These are phyloP conservation scores for Branchinecta lynchi DNA, from an alignment of 1,140 invertebrate genomes.

Conservation along the genomic window DNA sequence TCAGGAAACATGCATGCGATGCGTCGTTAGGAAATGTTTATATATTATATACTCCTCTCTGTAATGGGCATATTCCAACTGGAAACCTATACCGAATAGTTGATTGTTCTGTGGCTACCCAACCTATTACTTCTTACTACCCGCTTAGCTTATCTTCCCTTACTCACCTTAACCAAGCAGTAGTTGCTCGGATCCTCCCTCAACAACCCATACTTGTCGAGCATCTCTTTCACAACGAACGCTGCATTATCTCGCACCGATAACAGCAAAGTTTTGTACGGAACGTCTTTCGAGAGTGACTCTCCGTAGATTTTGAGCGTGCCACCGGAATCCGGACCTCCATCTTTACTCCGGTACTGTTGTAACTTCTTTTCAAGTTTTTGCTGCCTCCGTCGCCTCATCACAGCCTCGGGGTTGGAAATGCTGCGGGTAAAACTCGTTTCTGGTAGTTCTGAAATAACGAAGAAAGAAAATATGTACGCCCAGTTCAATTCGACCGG, in stretches of 20 bases:
- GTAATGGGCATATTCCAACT: neutral
- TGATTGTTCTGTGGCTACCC: too few relatives aligned
- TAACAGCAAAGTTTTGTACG: constrained; percentile 92
- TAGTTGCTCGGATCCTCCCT: constrained; percentile 74
- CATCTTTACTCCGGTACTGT: constrained; percentile 57
- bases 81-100: too few relatives aligned
- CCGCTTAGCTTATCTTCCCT: too few relatives aligned
- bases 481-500: too few relatives aligned
- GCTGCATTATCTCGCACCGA: constrained; percentile 82
- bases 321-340: constrained; percentile 60
- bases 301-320: constrained; percentile 97
- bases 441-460: constrained; percentile 65
- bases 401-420: constrained; percentile 97
- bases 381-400: constrained; percentile 88
- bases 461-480: constrained; percentile 26
- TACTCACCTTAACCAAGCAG: constrained; percentile 78
- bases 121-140: too few relatives aligned
- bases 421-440: constrained; percentile 96
- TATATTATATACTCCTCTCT: neutral
- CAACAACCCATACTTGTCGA: constrained; percentile 88
- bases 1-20: too few relatives aligned
- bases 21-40: neutral
- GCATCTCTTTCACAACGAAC: constrained; percentile 84
- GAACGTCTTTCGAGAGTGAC: constrained; percentile 85
- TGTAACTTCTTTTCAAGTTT: constrained; percentile 92